Conservation (phyloP, 2,888 invertebrate species). For the Drosophila crucigera region DNA sequence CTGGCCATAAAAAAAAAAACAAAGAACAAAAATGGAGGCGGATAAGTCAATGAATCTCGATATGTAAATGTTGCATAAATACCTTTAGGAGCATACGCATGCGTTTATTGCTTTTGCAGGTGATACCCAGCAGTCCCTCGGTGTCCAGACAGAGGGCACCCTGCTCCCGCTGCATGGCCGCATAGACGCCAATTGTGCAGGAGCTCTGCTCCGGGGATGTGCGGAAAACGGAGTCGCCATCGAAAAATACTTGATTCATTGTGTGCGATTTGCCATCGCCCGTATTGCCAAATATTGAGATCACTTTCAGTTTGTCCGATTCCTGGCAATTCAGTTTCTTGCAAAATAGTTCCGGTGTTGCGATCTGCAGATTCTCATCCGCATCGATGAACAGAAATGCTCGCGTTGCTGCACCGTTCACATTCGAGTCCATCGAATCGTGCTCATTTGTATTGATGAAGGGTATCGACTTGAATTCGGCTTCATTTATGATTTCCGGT, state of each 20-base stretch:
- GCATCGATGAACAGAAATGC: conserved; percentile 88
- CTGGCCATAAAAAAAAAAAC: conserved; percentile 66
- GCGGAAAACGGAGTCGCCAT: conserved; percentile 87
- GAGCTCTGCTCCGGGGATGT: conserved; percentile 87
- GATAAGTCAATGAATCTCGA: neutral
- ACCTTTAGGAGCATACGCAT: conserved; percentile 90
- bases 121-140: conserved; percentile 90
- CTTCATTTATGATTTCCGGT: conserved; percentile 74
- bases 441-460: conserved; percentile 72
- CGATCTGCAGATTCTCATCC: conserved; percentile 87
- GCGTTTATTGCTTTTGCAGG: conserved; percentile 80
- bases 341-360: conserved; percentile 86
- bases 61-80: conserved; percentile 8
- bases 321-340: conserved; percentile 82
- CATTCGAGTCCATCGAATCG: conserved; percentile 65
- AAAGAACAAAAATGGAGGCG: neutral
- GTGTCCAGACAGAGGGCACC: conserved; percentile 91
- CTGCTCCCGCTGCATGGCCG: conserved; percentile 89
- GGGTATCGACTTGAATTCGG: conserved; percentile 83
- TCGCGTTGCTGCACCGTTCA: conserved; percentile 56
- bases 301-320: conserved; percentile 89
- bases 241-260: conserved; percentile 90
- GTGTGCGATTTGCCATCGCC: conserved; percentile 94
- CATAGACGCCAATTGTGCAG: conserved; percentile 92
- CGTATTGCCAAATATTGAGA: conserved; percentile 93